Evolutionary conservation across 2,888 invertebrate species (phyloP), one percentile per base, ranked within the genome.

Genomic region (Tetranychus truncatus): DNA sequence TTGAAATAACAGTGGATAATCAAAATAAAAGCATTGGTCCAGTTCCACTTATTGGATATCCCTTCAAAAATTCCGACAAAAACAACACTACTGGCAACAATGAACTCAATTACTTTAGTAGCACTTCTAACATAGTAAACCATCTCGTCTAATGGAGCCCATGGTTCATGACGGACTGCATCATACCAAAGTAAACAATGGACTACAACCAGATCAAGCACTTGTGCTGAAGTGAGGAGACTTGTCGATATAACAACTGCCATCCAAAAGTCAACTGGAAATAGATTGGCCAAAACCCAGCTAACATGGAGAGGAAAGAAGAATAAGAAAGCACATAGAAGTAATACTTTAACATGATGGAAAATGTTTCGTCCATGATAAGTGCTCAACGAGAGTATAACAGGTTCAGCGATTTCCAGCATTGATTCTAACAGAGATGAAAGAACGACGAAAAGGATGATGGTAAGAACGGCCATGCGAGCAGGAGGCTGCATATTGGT

Each of bases 391-490:
- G 84, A 81, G 73, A 86, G 80, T 66, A 86, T 81, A 34, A 85
- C 82, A 1, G 85, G 85, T 78, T 86, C 85, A 3, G 84, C 81
- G 44, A 86, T 82, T 79, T 86, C 86, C 78, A 84, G 84, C 80
- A 86, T 83, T 11, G 85, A 85, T 79, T 86, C 85, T 11, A 86
- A 82, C n/a, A 86, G 81, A 1, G 86, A 85, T 0, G 85, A 85
- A n/a, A 84, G 80, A 6, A 86, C 85, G 67, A 86, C 84, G 78
- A 86, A 85, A 18, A 86, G 80, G 2, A 86, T 83, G 45, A 86
- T 82, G 66, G 84, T 83, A 81, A 86, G 83, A 15, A 85, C 82
- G 75, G 85, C 84, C 72, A 84, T 83, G 75, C 86, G 81, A 75
- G 85, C 83, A 15, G 84, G 82, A 76, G 84, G 83, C 76, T 82